Conservation (phyloP, 2,888 invertebrate genomes). For the Papilio elwesi region DNA sequence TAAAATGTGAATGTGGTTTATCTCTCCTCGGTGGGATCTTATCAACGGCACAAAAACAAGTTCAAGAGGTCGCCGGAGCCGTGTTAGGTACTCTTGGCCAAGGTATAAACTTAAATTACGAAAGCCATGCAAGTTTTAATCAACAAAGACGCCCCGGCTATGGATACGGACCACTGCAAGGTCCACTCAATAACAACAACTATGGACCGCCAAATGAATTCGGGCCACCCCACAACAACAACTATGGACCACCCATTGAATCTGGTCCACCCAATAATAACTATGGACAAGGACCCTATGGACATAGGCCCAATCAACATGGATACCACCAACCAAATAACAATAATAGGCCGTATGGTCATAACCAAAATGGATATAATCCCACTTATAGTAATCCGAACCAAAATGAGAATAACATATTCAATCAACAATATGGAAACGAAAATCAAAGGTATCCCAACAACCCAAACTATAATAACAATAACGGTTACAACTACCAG, state of each 20-base stretch:
- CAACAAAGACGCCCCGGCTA: slow-evolving; percentile 44
- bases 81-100: slow-evolving; percentile 55
- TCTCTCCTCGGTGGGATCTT: slow-evolving; percentile 52
- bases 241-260: slow-evolving; percentile 29
- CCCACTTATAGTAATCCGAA: slow-evolving; percentile 11
- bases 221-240: slow-evolving; percentile 51
- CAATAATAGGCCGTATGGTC: slow-evolving; percentile 20
- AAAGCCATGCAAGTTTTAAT: slow-evolving; percentile 49
- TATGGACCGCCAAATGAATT: slow-evolving; percentile 53
- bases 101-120: slow-evolving; percentile 53
- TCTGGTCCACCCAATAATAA: slow-evolving; percentile 12
- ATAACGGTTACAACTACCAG: slow-evolving; percentile 22
- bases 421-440: slow-evolving; percentile 36
- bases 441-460: slow-evolving; percentile 41
- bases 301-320: slow-evolving; percentile 35
- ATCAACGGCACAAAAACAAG: slow-evolving; percentile 52
- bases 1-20: slow-evolving; percentile 50
- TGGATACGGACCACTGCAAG: slow-evolving; percentile 46
- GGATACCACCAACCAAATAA: slow-evolving; percentile 30
- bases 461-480: slow-evolving; percentile 42
- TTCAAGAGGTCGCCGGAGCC: slow-evolving; percentile 58
- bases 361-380: slow-evolving; percentile 19
- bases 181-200: slow-evolving; percentile 50
- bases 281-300: slow-evolving; percentile 30
- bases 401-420: slow-evolving; percentile 24